Evolutionary conservation across 2,797 vertebrate species (phyloP), one percentile per base, ranked within the genome.

Genomic region (Vireo griseus): DNA sequence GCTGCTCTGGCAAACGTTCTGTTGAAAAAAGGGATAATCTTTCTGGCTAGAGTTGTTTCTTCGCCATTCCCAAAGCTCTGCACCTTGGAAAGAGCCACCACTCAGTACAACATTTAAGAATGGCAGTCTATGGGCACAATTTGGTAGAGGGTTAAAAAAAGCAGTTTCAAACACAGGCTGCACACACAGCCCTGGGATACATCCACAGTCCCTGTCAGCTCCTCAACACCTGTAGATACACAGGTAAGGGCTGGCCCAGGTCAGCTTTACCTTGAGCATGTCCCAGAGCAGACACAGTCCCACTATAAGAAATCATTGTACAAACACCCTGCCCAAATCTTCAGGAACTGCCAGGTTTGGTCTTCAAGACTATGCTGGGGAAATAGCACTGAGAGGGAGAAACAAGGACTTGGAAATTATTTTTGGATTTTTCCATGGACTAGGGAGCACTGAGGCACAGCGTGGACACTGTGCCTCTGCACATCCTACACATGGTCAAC

Each of bases 301-400:
- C 45, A 47, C 2, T 0, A 2, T 0, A 3, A 52, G 20, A 31
- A 21, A 51, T 18, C 52, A 8, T 0, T 0, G 5, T 13, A 31
- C 26, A 63, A 28, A 35, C 18, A 44, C 13, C 0, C 31, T 9
- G 26, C 37, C 13, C 24, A 8, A 10, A 28, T 3, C 16, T 35
- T 47, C 52, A n/a, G 31, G 59, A 61, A 48, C n/a, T 72, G 75
- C 54, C 74, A 73, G 42, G 47, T 42, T 54, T 9, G 33, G 22
- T 45, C 35, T 37, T 51, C 16, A 37, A 17, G 22, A 42, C 19
- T 42, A 2, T 3, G 29, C 54, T 44, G 28, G 42, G 68, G 73
- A 85, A 73, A 54, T 8, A 73, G 29, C 16, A 6, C 0, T 11
- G 11, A 74, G 40, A 72, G 19, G 50, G 66, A 86, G 68, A 80